Base-by-base conservation (phyloP, 2,888 invertebrate species). In the Melanargia galathea region DNA sequence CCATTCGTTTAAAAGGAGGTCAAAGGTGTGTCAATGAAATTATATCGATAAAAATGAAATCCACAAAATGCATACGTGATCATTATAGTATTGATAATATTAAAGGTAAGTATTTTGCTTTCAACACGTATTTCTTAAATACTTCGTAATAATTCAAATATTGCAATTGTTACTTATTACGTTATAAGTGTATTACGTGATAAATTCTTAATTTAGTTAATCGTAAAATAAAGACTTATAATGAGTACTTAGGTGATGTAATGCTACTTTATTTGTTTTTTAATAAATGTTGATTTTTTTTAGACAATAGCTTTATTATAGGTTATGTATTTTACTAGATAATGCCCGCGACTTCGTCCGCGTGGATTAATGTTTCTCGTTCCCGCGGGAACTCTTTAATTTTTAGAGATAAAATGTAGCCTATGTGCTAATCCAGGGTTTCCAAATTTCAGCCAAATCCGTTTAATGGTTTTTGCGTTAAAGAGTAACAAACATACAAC, bases 71-170 rank as follows among this genome's bases (percentile, higher is more conserved):
- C 13, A 46, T 46, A 46, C 46, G 46, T 46, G 46, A 46, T 22
- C 13, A 24, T 46, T 7, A 20, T 11, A n/a, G 46, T 22, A 35
- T 8, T 2, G 38, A 54, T 35, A 35, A 11, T 22, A 38, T 22
- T 22, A 33, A 10, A 52, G 18, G 16, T 18, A 49, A 49, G 5
- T 20, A 40, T 24, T 45, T 56, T 30, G 6, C 1, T 56, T 56
- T 45, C 30, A 43, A 30, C 56, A 56, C 56, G 56, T 56, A 45
- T 18, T 30, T 26, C 7, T 30, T 45, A 45, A 11, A 26, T 18
- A 18, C 24, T 56, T 16, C 16, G 56, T 45, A 56, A 43, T 43
- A 30, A 56, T 45, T 26, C 6, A 40, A 30, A 6, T 16, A 56
- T 16, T 56, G 18, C 26, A 56, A 16, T 30, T 30, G 6, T 8